Conservation (phyloP, 2,888 invertebrate species). For the Sinelater perroti region DNA sequence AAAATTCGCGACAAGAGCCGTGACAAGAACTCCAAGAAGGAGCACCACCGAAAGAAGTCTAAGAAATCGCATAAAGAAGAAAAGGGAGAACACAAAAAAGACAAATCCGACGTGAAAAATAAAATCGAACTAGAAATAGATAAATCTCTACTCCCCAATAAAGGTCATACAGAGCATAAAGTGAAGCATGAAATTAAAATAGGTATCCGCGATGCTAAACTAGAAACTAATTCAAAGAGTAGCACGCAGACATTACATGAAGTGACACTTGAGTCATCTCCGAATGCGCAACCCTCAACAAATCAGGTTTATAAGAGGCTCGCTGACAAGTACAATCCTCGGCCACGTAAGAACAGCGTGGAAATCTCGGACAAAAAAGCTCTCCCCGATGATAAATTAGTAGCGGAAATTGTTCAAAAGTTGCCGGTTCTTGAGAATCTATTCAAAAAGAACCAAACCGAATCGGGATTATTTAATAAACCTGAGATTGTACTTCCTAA, state of each 20-base stretch:
- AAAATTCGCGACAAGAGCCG: constrained; percentile 1
- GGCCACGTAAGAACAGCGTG: constrained; percentile 52
- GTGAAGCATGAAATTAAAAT: too few relatives aligned
- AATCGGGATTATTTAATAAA: neutral
- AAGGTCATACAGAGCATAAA: neutral
- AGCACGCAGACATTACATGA: constrained; percentile 10
- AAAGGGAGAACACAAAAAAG: constrained; percentile 31
- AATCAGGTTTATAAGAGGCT: constrained; percentile 49
- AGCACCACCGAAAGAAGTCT: neutral
- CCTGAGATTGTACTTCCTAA: too few relatives aligned
- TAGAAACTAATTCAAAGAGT: constrained; percentile 23
- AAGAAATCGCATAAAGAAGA: constrained; percentile 31
- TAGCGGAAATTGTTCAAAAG: constrained; percentile 37
- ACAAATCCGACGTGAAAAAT: too few relatives aligned
- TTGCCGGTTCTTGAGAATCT: neutral
- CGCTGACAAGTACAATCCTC: constrained; percentile 62
- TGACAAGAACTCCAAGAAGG: constrained; percentile 1
- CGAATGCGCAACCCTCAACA: neutral
- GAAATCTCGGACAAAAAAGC: constrained; percentile 52
- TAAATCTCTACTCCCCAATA: neutral
- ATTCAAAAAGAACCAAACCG: too few relatives aligned
- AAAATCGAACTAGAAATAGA: constrained; percentile 2
- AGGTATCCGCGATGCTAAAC: constrained; percentile 36
- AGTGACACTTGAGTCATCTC: neutral
- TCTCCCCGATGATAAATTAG: constrained; percentile 40